phyloP scores from a whole-genome alignment of 2,797 vertebrate species.

The Amblyopsis hoosieri region DNA sequence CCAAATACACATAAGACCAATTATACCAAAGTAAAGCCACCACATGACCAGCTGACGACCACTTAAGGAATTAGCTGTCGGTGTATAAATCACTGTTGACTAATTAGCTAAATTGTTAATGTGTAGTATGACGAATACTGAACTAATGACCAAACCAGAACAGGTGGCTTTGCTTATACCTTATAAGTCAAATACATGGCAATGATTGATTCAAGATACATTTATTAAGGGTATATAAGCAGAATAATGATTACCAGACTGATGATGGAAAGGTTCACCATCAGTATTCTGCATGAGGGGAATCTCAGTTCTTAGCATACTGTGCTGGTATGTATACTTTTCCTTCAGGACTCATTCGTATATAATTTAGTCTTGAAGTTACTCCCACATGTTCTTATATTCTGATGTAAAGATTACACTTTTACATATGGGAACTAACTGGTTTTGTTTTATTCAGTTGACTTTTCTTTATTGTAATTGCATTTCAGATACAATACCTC shows the following conservation, averaged over 20 bases:
- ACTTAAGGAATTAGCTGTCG: conserved; percentile 69
- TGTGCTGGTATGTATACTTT: conserved; percentile 4
- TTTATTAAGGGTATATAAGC: conserved; percentile 3
- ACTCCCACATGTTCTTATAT: conserved; percentile 10
- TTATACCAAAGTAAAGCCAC: conserved; percentile 57
- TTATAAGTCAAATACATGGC: conserved; percentile 16
- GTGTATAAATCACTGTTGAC: conserved; percentile 68
- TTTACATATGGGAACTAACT: conserved; percentile 11
- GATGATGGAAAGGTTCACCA: conserved; percentile 29
- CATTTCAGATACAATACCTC: neutral
- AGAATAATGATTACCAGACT: conserved; percentile 34
- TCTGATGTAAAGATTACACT: conserved; percentile 26
- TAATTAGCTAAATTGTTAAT: conserved; percentile 76
- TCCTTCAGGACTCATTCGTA: too few relatives aligned
- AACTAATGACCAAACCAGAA: conserved; percentile 4
- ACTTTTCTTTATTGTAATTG: too few relatives aligned
- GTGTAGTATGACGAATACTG: conserved; percentile 32
- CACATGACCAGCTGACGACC: conserved; percentile 59
- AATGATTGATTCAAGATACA: conserved; percentile 40
- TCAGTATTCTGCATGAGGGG: conserved; percentile 8
- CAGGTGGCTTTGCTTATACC: conserved; percentile 23
- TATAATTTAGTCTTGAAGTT: too few relatives aligned
- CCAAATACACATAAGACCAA: conserved; percentile 52
- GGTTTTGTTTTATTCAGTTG: neutral
- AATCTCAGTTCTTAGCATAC: conserved; percentile 11